Evolutionary conservation across 2,113 vertebrate species (phyloP), one percentile per base, ranked within the genome.

Genomic region (Panthera uncia): DNA sequence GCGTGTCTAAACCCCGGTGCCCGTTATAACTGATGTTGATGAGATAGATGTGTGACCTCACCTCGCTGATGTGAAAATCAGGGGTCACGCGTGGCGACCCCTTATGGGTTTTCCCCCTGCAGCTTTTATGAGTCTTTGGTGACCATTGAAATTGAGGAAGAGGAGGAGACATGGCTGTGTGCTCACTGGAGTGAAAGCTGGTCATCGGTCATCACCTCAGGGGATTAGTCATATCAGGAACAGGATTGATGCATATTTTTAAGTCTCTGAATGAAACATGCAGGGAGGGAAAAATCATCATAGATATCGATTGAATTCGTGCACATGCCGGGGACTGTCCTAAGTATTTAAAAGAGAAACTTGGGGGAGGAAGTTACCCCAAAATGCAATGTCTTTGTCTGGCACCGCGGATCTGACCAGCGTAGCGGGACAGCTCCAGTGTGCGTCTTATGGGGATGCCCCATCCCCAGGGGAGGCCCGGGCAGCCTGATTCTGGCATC

Each of bases 361-460:
- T 12, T 66, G 8, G 45, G 38, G 45, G 38, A 12, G 8, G 31
- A 33, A 71, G 50, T 48, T 45, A 16, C 1, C 27, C 27, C 18
- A 13, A 50, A 90, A 66, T 29, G 4, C 31, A 52, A 6, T 4
- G 16, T 31, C 19, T 80, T n/a, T 18, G 33, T 57, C 74, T 52
- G n/a, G 41, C 19, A 4, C 3, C 10, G 4, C n/a, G 23, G 31
- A 83, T 21, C 52, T 36, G 41, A 61, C 48, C 15, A 52, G 15
- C 0, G 0, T 1, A 2, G 31, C 25, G 0, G 0, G 0, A 48
- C 9, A 50, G 23, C 9, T 12, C 33, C 3, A 7, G 0, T 19
- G n/a, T 57, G 33, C 0, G 23, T 50, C 25, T 69, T 1, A 9
- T 19, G 7, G 23, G 4, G 18, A 41, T 2, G 10, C 15, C 18